A percentile compares a stretch with the other conserved stretches of the same genome.
These are phyloP conservation scores for Lutraria lutraria DNA, from an alignment of 2,888 invertebrate genomes.

Conservation along the genomic window DNA sequence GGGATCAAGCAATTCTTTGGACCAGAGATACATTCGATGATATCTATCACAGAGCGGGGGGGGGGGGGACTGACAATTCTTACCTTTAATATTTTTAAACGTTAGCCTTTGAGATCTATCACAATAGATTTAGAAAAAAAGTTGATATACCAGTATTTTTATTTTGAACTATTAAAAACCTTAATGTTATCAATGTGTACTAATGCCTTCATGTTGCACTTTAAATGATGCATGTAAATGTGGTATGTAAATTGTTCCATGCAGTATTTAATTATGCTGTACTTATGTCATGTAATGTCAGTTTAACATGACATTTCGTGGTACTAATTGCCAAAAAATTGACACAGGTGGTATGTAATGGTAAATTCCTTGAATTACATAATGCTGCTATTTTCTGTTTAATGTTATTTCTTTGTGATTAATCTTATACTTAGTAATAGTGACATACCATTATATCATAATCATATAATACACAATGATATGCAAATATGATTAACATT, in stretches of 20 bases:
- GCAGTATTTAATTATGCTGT: background rate
- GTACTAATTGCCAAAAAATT: conserved; percentile 5
- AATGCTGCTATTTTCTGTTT: background rate
- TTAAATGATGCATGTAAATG: background rate
- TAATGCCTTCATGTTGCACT: background rate
- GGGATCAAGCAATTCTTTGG: too few relatives aligned
- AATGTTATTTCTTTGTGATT: background rate
- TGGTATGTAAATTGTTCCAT: conserved; percentile 11
- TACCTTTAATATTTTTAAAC: too few relatives aligned
- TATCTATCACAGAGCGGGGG: too few relatives aligned
- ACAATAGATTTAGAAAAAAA: too few relatives aligned
- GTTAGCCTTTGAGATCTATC: too few relatives aligned
- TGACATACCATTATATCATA: background rate
- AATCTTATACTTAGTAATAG: background rate
- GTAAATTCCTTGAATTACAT: conserved; percentile 4
- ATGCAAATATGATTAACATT: conserved; percentile 11
- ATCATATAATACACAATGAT: background rate
- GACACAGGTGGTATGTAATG: background rate
- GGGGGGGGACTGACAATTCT: too few relatives aligned
- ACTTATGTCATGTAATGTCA: conserved; percentile 1
- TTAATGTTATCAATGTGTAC: background rate
- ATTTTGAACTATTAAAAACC: background rate
- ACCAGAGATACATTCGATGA: too few relatives aligned
- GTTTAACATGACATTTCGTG: background rate
- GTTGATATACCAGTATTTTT: background rate